Evolutionary conservation across 2,797 vertebrate genomes (phyloP).

Genomic region (Cryptoprocta ferox): DNA sequence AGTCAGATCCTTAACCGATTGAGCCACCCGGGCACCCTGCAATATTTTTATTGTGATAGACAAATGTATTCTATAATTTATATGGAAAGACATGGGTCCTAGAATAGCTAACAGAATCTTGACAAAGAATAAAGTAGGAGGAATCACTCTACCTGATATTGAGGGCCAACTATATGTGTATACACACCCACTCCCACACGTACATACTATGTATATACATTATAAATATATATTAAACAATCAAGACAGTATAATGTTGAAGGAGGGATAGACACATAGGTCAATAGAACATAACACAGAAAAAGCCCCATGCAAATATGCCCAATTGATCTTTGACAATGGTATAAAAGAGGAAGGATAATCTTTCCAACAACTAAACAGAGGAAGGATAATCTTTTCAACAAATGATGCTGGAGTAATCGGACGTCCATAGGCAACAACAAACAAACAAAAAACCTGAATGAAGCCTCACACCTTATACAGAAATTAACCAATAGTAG

Average conservation of each 20-base stretch:
- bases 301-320: fast-evolving
- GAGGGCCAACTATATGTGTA: too few relatives aligned
- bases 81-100: background rate
- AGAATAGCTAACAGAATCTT: background rate
- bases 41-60: background rate
- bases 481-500: background rate
- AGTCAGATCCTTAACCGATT: too few relatives aligned
- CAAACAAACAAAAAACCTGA: background rate
- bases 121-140: background rate
- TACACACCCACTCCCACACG: background rate
- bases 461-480: background rate
- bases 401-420: background rate
- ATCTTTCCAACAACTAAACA: background rate
- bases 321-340: background rate
- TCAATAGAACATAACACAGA: background rate
- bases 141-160: too few relatives aligned
- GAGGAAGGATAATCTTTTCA: background rate
- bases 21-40: too few relatives aligned
- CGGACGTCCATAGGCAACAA: background rate
- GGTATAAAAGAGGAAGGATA: background rate
- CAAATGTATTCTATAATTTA: background rate
- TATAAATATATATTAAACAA: background rate
- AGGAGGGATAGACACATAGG: background rate
- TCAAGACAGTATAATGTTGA: background rate
- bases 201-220: background rate